Base-by-base conservation (phyloP, 2,888 invertebrate genomes). In the Ophion slaviceki region DNA sequence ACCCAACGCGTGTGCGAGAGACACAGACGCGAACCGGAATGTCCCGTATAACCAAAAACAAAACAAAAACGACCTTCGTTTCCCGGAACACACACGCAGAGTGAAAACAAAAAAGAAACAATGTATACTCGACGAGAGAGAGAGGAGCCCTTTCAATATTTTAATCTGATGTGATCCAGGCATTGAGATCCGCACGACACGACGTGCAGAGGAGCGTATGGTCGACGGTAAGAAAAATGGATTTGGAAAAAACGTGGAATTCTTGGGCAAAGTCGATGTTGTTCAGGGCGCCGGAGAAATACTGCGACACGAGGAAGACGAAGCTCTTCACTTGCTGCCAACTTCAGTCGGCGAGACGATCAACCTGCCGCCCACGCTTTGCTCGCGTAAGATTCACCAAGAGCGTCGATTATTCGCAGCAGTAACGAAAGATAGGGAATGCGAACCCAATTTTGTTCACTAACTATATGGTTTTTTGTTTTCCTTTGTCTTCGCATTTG, bases 131-230 rank as follows among this genome's bases (percentile, higher is more conserved):
- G 53, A 17, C 17, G 53, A 20, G 61, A 61, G 59, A 40, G n/a
- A 74, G 17, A 75, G 66, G 53, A 57, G 62, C 71, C 47, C 6
- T 78, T 61, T 83, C 74, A 76, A 80, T 83, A 75, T 81, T 84
- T 59, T 79, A 61, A 84, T 81, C 75, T 84, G 59, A 75, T 84
- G 45, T 86, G 86, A 86, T 86, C 78, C 81, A 86, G 86, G 86
- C 57, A 66, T 80, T 83, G 76, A 77, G 62, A 64, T 72, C 67
- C n/a, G 14, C 17, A 53, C 53, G 53, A 53, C 53, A 71, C 61
- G 77, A 72, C 47, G 86, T 70, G 57, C 61, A 66, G 77, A 75
- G 78, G 70, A 75, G 68, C 77, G 68, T 80, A 64, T 80, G 67
- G 45, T 77, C 76, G 45, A 78, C 64, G 57, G 68, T 47, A 36